Conservation (phyloP, 1,140 invertebrate genomes). For the Drosophila mayri region DNA sequence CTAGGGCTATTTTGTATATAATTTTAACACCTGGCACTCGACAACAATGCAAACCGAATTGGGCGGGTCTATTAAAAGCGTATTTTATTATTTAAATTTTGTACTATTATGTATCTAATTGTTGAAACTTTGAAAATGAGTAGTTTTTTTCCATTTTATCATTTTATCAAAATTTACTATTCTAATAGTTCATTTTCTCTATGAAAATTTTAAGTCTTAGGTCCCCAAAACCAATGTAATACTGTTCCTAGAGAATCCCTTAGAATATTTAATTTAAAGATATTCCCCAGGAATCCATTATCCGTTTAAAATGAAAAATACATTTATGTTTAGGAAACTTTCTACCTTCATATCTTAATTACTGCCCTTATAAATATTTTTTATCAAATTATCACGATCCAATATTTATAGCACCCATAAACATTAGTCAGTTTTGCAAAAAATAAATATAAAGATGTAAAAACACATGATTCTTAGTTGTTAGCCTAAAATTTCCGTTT, state of each 20-base stretch:
- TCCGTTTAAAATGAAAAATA: background rate
- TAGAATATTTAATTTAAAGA: background rate
- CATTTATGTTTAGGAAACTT: background rate
- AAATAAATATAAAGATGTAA: background rate
- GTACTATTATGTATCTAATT: background rate
- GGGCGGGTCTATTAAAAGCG: background rate
- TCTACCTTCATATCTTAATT: constrained; percentile 3
- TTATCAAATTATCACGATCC: constrained; percentile 3
- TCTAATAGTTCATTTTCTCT: background rate
- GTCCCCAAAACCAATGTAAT: accelerated
- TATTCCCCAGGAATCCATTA: too few relatives aligned
- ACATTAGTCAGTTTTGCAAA: background rate
- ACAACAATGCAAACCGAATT: constrained; percentile 13
- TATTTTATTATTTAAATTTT: constrained; percentile 13
- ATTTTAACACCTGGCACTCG: constrained; percentile 32
- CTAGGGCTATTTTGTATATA: constrained; percentile 19
- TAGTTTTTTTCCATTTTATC: too few relatives aligned
- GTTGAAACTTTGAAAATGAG: background rate
- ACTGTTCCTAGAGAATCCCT: background rate
- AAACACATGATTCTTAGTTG: background rate
- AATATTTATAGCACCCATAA: constrained; percentile 4
- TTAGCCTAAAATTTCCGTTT: background rate
- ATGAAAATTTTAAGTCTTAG: background rate
- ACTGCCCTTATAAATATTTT: background rate
- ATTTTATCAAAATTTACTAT: background rate